Percentiles rank a stretch among this genome's conserved stretches.
These are phyloP conservation scores for Casuarius casuarius DNA, from an alignment of 2,113 vertebrate species.

Conservation along the genomic window DNA sequence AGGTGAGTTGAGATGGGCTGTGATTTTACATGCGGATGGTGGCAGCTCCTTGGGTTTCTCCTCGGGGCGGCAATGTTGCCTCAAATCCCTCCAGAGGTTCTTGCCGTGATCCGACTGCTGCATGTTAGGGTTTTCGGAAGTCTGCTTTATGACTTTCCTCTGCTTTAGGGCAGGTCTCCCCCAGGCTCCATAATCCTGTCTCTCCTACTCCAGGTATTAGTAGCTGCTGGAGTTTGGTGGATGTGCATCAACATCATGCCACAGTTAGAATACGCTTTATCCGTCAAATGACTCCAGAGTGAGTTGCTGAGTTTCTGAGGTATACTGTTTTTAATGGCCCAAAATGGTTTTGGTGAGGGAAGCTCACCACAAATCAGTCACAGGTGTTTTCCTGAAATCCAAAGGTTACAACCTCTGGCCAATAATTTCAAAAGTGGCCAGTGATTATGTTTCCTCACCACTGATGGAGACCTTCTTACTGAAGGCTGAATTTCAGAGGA, in stretches of 20 bases:
- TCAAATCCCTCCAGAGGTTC: neutral
- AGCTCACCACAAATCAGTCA: neutral
- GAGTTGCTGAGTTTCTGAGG: neutral
- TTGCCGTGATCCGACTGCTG: neutral
- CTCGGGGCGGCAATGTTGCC: neutral
- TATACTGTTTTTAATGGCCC: neutral
- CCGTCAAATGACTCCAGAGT: neutral
- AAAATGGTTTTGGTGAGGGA: neutral
- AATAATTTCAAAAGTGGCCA: neutral
- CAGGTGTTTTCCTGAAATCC: neutral
- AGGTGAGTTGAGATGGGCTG: fast-evolving
- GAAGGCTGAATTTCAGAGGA: conserved; percentile 1
- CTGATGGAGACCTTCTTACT: neutral
- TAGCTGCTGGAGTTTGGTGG: neutral
- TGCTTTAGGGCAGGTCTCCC: neutral
- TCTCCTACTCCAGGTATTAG: neutral
- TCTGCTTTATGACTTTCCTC: neutral
- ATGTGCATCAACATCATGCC: fast-evolving
- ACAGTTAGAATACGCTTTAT: neutral
- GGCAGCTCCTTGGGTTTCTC: neutral
- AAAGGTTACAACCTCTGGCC: neutral
- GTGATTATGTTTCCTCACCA: neutral
- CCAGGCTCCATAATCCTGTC: neutral
- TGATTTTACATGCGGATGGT: neutral
- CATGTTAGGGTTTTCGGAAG: fast-evolving